A percentile compares a stretch with the other conserved stretches of the same genome.
These are phyloP conservation scores for Ciona savignyi DNA, from an alignment of 23 tunicate species.

Conservation along the genomic window DNA sequence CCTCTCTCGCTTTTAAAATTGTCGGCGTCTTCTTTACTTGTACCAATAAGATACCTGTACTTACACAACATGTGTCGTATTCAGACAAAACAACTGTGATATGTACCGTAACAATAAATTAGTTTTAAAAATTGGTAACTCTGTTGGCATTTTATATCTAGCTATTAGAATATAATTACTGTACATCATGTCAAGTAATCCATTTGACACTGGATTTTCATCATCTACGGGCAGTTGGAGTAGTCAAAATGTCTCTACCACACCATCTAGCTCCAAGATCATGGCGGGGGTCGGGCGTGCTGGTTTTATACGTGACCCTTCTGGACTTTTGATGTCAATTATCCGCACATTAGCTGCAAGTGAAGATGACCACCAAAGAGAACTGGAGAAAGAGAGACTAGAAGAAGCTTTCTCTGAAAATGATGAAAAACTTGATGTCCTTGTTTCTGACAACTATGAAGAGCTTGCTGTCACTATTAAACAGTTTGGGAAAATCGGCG, in stretches of 20 bases:
- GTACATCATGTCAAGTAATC: constrained; percentile 5
- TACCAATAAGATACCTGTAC: no score
- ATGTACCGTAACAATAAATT: no score
- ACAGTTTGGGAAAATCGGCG: constrained; percentile 90
- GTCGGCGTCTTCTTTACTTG: no score
- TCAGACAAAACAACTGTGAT: no score
- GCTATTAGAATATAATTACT: no score
- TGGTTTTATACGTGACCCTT: constrained; percentile 96
- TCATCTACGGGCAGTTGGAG: background rate
- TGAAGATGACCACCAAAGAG: constrained; percentile 76
- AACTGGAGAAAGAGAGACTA: constrained; percentile 77
- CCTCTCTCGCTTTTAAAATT: no score
- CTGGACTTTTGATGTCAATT: constrained; percentile 95
- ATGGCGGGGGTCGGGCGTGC: constrained; percentile 95
- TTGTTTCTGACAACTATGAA: constrained; percentile 79
- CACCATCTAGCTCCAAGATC: constrained; percentile 3
- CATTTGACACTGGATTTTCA: constrained; percentile 2
- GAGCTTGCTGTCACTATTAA: constrained; percentile 88
- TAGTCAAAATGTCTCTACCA: background rate
- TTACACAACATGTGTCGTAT: no score
- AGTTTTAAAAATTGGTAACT: no score
- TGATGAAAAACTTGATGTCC: constrained; percentile 79
- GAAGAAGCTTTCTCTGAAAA: constrained; percentile 91
- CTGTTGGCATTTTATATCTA: no score
- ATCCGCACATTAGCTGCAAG: constrained; percentile 76